Conservation (phyloP, 2,888 invertebrate genomes). For the Thyatira batis region DNA sequence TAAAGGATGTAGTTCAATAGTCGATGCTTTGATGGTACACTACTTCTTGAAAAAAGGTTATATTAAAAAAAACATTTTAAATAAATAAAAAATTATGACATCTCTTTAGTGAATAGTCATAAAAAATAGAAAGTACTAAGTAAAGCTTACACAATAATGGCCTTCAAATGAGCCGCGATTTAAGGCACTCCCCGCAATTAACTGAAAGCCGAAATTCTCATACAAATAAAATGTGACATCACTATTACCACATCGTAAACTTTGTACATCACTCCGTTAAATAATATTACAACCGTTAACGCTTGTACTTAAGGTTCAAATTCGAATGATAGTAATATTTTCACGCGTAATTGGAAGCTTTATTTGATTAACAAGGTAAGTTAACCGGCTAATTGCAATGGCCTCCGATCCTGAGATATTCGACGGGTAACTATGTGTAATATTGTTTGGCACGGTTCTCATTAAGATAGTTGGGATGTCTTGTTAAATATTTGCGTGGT, state of each 20-base stretch:
- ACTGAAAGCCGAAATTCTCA: background rate
- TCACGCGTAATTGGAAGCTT: background rate
- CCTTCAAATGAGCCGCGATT: background rate
- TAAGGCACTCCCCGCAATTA: background rate
- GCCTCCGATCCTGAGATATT: background rate
- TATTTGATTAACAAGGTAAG: background rate
- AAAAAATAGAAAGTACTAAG: background rate
- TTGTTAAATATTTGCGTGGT: background rate
- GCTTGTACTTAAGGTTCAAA: background rate
- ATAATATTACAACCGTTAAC: background rate
- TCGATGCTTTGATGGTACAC: too few relatives aligned
- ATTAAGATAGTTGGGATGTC: background rate
- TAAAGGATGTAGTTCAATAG: too few relatives aligned
- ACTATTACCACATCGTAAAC: background rate
- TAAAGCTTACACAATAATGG: background rate
- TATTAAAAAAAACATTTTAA: too few relatives aligned
- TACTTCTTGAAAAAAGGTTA: too few relatives aligned
- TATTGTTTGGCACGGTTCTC: background rate
- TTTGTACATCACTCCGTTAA: too few relatives aligned
- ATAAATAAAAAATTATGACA: too few relatives aligned
- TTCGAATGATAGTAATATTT: background rate
- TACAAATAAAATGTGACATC: constrained; percentile 3
- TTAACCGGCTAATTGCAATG: constrained; percentile 1
- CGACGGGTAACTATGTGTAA: background rate
- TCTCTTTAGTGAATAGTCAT: too few relatives aligned